Base-by-base conservation (phyloP, 2,113 vertebrate genomes). In the Vidua macroura region DNA sequence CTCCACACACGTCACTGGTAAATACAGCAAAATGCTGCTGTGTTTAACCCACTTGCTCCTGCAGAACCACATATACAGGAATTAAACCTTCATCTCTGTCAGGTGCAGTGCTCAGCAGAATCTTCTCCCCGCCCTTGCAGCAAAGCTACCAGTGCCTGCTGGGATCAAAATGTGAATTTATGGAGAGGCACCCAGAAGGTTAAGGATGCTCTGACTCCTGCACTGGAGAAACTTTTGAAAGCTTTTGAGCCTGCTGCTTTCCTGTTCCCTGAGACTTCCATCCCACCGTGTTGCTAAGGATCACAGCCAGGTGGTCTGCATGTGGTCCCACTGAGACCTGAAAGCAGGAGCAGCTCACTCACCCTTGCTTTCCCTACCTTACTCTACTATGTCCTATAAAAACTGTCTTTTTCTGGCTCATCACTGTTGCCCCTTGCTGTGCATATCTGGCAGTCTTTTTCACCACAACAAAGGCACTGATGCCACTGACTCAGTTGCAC, bases 341-440 rank as follows among this genome's bases (percentile, higher is more conserved):
- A 52, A 58, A 41, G n/a, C 51, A 55, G 8, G 0, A 51, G 35
- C 2, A 3, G 46, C 63, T 83, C 43, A 1, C 31, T 25, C 58
- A 59, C 16, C 33, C 44, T 58, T 12, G 1, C 48, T 25, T 33
- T 83, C 46, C 37, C 55, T 41, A 6, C n/a, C n/a, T 48, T 18
- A 17, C 46, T 39, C 44, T 37, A 14, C 35, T 16, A 4, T 3
- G 4, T 27, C 55, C 56, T 44, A 25, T 20, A 43, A 79, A 39
- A 25, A 14, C 6, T 1, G 25, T 22, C 46, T 30, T 48, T 30
- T 74, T 35, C 55, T 17, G 15, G 27, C 28, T n/a, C 20, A 20
- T 22, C 27, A 1, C 27, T 15, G 21, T 30, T 48, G 37, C 6
- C 30, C 53, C 44, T 80, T 0, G 0, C 73, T 17, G 41, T 9